Evolutionary conservation across 2,797 vertebrate species (phyloP), one percentile per base, ranked within the genome.

Genomic region (Parauchenoglanis ngamensis): DNA sequence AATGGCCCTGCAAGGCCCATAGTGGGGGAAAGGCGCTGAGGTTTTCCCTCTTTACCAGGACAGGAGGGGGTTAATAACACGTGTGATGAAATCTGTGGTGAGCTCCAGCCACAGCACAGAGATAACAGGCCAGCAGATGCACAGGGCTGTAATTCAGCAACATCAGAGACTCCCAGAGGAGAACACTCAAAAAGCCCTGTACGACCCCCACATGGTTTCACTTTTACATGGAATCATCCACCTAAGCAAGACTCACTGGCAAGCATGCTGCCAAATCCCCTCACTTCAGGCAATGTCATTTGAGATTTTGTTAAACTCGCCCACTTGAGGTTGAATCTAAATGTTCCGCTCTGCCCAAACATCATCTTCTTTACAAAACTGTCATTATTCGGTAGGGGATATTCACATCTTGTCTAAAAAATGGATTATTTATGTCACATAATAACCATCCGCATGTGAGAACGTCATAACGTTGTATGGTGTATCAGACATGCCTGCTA

Each of bases 121-220:
- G 91, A 91, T 89, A 90, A 89, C 87, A 90, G 83, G 78, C 87
- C 89, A 90, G 85, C 61, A 61, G 87, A 85, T 84, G 52, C 70
- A 72, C 57, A 83, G 82, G 86, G 76, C 85, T 91, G 84, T 89
- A 90, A 91, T 91, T 90, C 84, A 83, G 87, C 61, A 85, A 88
- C 88, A 89, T 89, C 88, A 86, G 63, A 89, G 89, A 79, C 81
- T 86, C 84, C 70, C 54, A 46, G 25, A 63, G 63, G 89, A 88
- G 82, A 90, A 78, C 40, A 49, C 84, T 81, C 84, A 21, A 72
- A 68, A 81, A 86, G 83, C 68, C 54, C 80, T 78, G 73, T 57
- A 84, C 67, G 85, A 86, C 76, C 79, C 59, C 76, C 87, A 90
- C 89, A 88, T 90, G 90, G 86, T 91, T 92, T 90, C 73, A 90